Conservation (phyloP, 2,113 vertebrate genomes). For the Hippocampus abdominalis region DNA sequence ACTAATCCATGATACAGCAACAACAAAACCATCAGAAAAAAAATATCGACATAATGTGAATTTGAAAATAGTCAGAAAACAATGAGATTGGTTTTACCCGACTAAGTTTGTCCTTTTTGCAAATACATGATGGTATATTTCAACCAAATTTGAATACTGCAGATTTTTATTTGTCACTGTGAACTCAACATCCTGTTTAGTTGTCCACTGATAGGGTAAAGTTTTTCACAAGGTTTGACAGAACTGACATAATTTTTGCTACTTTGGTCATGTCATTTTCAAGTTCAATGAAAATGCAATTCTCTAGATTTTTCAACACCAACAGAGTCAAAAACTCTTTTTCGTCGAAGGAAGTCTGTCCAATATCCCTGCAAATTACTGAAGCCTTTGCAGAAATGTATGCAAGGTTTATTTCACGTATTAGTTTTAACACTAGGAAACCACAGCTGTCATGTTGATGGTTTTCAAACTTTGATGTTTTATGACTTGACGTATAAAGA, state of each 20-base stretch:
- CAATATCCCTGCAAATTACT: background rate
- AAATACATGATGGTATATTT: background rate
- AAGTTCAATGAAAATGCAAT: background rate
- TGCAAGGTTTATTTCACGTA: background rate
- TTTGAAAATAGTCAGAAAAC: background rate
- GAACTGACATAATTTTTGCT: background rate
- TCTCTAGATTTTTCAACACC: background rate
- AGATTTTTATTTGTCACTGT: background rate
- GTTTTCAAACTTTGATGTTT: too few relatives aligned
- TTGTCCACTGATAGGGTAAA: background rate
- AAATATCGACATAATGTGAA: background rate
- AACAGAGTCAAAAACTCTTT: background rate
- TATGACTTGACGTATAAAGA: too few relatives aligned
- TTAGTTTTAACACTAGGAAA: background rate
- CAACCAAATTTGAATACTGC: background rate
- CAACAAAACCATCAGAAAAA: background rate
- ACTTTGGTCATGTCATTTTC: background rate
- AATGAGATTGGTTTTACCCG: too few relatives aligned
- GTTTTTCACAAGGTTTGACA: background rate
- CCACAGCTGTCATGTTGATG: too few relatives aligned
- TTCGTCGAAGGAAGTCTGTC: background rate
- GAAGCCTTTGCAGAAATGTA: background rate
- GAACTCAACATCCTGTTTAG: background rate
- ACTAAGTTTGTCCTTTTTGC: background rate
- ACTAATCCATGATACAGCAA: constrained; percentile 1